phyloP scores from a whole-genome alignment of 2,797 vertebrate species.

The Aulostomus chinensis region DNA sequence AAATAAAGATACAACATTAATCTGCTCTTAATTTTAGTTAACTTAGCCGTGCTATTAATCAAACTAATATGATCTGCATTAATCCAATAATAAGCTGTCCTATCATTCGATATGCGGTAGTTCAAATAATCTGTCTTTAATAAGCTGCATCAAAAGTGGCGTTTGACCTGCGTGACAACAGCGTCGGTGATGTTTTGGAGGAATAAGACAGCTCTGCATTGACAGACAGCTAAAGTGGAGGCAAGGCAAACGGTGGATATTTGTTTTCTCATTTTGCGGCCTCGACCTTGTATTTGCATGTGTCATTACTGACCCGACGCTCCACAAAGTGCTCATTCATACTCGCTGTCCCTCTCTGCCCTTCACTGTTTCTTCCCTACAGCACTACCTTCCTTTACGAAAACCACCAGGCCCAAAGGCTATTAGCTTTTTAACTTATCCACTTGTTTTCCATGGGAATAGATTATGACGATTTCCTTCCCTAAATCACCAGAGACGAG shows the following conservation, averaged over 20 bases:
- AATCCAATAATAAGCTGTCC: no score
- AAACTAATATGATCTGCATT: no score
- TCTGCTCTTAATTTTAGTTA: no score
- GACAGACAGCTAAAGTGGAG: conserved; percentile 61
- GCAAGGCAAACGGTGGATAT: conserved; percentile 66
- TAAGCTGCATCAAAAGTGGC: neutral
- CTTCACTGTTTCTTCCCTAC: conserved; percentile 28
- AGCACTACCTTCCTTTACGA: conserved; percentile 38
- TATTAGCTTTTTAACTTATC: conserved; percentile 53
- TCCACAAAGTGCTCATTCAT: conserved; percentile 78
- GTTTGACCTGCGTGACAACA: conserved; percentile 33
- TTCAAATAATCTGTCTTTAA: no score
- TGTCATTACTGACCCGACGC: conserved; percentile 69
- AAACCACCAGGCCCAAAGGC: conserved; percentile 50
- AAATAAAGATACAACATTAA: no score
- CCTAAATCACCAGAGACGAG: conserved; percentile 33
- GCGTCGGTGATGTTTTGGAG: conserved; percentile 34
- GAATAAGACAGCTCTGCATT: conserved; percentile 48
- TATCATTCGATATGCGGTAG: no score
- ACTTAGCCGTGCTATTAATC: no score
- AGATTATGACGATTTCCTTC: conserved; percentile 38
- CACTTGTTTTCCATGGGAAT: conserved; percentile 40
- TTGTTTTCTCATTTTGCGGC: conserved; percentile 80
- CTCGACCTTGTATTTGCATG: conserved; percentile 75
- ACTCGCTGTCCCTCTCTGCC: conserved; percentile 36